phyloP scores from a whole-genome alignment of 2,797 vertebrate genomes.

The Propithecus perrieri region DNA sequence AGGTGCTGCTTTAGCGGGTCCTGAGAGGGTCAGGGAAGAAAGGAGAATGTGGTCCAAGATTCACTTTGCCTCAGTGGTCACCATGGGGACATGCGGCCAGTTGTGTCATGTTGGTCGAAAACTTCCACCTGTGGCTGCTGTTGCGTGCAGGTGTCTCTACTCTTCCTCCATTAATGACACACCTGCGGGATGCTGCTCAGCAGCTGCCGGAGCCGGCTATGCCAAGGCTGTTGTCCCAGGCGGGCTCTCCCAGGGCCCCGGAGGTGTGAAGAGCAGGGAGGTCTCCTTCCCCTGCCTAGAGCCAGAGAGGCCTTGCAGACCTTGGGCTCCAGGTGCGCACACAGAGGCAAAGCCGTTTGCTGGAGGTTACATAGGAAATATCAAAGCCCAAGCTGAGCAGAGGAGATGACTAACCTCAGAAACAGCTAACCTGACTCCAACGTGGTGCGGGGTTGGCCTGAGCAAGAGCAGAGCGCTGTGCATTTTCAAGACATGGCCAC shows the following conservation, averaged over 20 bases:
- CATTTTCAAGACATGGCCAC: not conserved
- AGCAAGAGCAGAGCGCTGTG: not conserved
- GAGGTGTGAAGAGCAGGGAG: not conserved
- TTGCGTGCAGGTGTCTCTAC: not conserved
- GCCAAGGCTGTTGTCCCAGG: not conserved
- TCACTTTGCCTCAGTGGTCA: not conserved
- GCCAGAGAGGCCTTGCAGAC: not conserved
- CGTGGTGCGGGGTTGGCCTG: rapidly evolving
- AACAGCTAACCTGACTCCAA: not conserved
- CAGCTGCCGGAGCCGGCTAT: not conserved
- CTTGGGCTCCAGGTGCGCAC: not conserved
- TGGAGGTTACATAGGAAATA: not conserved
- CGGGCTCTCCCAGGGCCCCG: not conserved
- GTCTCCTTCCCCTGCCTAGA: not conserved
- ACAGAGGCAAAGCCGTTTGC: not conserved
- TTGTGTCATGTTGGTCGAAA: not conserved
- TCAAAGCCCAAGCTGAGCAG: not conserved
- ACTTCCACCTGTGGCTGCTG: not conserved
- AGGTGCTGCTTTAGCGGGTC: not conserved
- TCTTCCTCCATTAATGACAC: not conserved
- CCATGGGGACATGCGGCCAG: too few relatives aligned
- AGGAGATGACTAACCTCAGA: not conserved
- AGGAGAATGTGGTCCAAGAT: not conserved
- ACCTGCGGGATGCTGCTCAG: slow-evolving; percentile 27
- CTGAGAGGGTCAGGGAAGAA: not conserved